Base-by-base conservation (phyloP, 2,888 invertebrate species). In the Pristionchus entomophagus region DNA sequence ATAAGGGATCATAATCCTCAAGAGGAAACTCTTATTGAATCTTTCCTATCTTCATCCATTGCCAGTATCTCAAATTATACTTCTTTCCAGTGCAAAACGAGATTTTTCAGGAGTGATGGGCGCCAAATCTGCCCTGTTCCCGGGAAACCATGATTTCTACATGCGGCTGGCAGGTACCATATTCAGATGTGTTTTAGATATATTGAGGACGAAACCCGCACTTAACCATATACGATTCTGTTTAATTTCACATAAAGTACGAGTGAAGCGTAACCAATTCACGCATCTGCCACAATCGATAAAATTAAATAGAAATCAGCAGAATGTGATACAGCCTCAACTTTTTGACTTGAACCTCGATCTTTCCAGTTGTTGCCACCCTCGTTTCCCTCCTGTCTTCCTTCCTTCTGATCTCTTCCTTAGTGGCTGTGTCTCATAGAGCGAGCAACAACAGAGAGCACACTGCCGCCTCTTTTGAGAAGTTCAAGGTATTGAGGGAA, bases 91-190 rank as follows among this genome's bases (percentile, higher is more conserved):
- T 14, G 14, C 6, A 45, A 45, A 10, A 45, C 45, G 14, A 45
- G 45, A 17, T 19, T n/a, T 69, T 69, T 69, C 19, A 14, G 3
- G 32, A 1, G 17, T 22, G n/a, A 69, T 69, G 78, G 49, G 49
- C n/a, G 41, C 45, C 0, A 51, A 78, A n/a, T 14, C 45, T 0
- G 49, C 51, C 49, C 49, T 49, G 26, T 49, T 78, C 29, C 26
- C 78, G 49, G 78, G 78, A 26, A 78, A 49, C 29, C 78, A 78
- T 49, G 78, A 78, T 5, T 78, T 78, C 78, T 78, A n/a, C 49
- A 17, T 49, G 49, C 17, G 38, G 14, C 49, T 78, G 3, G 49
- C 78, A 26, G 51, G 78, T 78, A 14, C n/a, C n/a, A n/a, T n/a
- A n/a, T n/a, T n/a, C n/a, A n/a, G n/a, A n/a, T n/a, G n/a, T n/a